Conservation (phyloP, 1,140 invertebrate genomes). For the Drosophila auraria region DNA sequence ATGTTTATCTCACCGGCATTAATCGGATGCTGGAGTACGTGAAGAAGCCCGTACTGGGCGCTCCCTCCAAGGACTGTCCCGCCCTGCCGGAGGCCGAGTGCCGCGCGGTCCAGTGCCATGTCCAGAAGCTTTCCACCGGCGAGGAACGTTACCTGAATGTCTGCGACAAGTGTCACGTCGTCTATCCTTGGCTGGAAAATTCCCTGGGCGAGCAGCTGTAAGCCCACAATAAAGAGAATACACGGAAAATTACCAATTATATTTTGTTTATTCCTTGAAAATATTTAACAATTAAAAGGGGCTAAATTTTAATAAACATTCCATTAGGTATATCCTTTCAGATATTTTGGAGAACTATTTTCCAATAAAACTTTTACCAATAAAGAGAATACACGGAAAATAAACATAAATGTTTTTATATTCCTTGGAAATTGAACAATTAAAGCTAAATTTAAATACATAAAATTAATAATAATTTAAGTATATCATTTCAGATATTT, state of each 20-base stretch:
- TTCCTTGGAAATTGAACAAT: neutral
- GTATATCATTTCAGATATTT: too few relatives aligned
- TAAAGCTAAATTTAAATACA: too few relatives aligned
- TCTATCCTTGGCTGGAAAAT: constrained; percentile 86
- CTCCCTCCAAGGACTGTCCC: constrained; percentile 69
- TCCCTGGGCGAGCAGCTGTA: constrained; percentile 74
- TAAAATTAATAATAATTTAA: too few relatives aligned
- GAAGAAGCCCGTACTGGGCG: constrained; percentile 62
- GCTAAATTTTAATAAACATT: too few relatives aligned
- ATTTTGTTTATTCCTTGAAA: neutral
- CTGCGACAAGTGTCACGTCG: constrained; percentile 84
- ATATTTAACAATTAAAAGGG: too few relatives aligned
- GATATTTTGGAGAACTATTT: too few relatives aligned
- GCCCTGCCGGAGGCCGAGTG: constrained; percentile 62
- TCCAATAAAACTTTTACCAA: neutral
- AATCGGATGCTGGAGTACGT: constrained; percentile 77
- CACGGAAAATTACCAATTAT: neutral
- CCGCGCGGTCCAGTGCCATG: constrained; percentile 63
- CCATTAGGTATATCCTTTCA: too few relatives aligned
- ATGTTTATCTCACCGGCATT: constrained; percentile 86
- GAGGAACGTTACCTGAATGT: constrained; percentile 85
- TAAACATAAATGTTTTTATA: constrained; percentile 17
- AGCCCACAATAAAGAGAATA: constrained; percentile 34
- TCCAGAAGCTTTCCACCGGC: constrained; percentile 72
- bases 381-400: constrained; percentile 37